Base-by-base conservation (phyloP, 2,888 invertebrate species). In the Chalcis sispes region DNA sequence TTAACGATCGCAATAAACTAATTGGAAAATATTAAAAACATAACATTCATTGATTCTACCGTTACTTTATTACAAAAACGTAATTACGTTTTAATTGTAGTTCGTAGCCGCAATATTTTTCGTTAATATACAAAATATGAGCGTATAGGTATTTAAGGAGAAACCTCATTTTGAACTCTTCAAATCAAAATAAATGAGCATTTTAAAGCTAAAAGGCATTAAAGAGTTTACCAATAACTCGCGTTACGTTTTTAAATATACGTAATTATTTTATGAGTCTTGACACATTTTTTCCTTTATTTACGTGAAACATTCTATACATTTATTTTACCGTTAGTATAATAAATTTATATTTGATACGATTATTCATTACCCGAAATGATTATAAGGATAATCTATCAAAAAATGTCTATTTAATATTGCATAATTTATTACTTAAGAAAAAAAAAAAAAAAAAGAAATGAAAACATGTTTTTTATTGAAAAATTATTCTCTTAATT, bases 261-360 rank as follows among this genome's bases (percentile, higher is more conserved):
- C 10, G n/a, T n/a, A n/a, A n/a, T n/a, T 27, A 13, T 1, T 54
- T 25, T 8, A 15, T 7, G 1, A 54, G 13, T 54, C 27, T 15
- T 54, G 54, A 27, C 54, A 54, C 54, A 54, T 54, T 54, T 54
- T 27, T 7, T 10, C 50, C 54, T 27, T 4, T 50, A 7, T 36
- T 36, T 7, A 36, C 10, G 36, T 10, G 36, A 36, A 36, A 7
- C 36, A 36, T 7, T 36, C 4, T 36, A 36, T 10, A 36, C 50
- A 23, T 2, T 50, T 50, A 10, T 46, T 46, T 46, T 46, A 15
- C 13, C 15, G 46, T 46, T 15, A 5, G 15, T 46, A 2, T 2
- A 15, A 15, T 46, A 15, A 46, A 10, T 46, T 15, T 2, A 2
- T 15, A 46, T 2, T 10, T 15, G 46, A 15, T 46, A 46, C 8